These are phyloP conservation scores for Pangasius krempfi DNA, from an alignment of 2,797 vertebrate genomes.

Conservation along the genomic window DNA sequence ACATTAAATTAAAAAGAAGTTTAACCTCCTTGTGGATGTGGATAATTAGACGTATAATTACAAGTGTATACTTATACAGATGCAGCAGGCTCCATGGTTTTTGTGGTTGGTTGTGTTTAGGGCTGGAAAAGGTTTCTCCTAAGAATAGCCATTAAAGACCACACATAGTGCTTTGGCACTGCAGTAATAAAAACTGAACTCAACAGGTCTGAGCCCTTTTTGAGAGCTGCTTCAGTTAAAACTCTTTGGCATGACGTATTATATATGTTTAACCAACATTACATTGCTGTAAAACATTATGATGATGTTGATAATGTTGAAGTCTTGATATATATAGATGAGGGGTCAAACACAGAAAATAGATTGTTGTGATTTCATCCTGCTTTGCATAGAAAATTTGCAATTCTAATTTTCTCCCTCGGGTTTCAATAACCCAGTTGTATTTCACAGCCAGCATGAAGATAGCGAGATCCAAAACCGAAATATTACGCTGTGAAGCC, in stretches of 20 bases:
- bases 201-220: not conserved
- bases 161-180: not conserved
- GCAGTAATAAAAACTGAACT: not conserved
- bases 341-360: constrained; percentile 16
- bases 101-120: not conserved
- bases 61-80: not conserved
- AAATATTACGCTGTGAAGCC: not conserved
- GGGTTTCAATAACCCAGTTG: constrained; percentile 37
- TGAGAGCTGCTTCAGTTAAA: not conserved
- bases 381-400: constrained; percentile 49
- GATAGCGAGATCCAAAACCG: constrained; percentile 21
- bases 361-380: constrained; percentile 42
- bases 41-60: constrained; percentile 30
- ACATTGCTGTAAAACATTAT: not conserved
- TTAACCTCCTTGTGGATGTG: not conserved
- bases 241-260: not conserved
- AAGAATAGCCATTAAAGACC: constrained; percentile 1
- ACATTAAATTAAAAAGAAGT: not conserved
- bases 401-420: constrained; percentile 52
- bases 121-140: not conserved
- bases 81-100: constrained; percentile 5
- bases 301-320: not conserved
- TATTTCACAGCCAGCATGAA: constrained; percentile 28
- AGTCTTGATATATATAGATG: not conserved
- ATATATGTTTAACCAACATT: not conserved